Conservation (phyloP, 2,888 invertebrate genomes). For the Heliconius sara region DNA sequence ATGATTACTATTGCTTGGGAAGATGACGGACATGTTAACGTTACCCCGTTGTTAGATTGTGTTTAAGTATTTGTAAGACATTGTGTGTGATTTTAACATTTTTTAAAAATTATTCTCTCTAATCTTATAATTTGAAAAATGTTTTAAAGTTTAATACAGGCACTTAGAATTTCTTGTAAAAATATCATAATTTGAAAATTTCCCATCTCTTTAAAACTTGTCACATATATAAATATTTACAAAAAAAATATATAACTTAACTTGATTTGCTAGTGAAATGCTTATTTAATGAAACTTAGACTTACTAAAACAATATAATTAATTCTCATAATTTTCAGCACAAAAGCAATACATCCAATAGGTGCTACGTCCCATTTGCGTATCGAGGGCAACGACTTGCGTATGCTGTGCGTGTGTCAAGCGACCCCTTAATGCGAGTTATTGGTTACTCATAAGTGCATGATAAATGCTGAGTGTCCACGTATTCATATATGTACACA, state of each 20-base stretch:
- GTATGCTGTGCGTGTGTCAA: conserved; percentile 77
- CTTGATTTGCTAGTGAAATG: background rate
- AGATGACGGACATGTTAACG: conserved; percentile 57
- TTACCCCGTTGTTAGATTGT: conserved; percentile 71
- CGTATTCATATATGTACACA: conserved; percentile 8
- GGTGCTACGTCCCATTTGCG: conserved; percentile 66
- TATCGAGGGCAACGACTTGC: conserved; percentile 78
- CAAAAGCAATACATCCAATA: conserved; percentile 44
- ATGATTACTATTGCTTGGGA: conserved; percentile 70
- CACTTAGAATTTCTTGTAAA: no score
- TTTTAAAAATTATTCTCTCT: conserved; percentile 21
- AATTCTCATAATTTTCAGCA: background rate
- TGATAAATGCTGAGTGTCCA: conserved; percentile 43
- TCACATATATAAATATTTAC: background rate
- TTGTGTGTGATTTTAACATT: conserved; percentile 38
- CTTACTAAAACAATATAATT: background rate
- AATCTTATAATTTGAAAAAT: background rate
- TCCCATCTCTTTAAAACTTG: background rate
- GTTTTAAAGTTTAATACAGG: background rate
- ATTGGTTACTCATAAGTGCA: conserved; percentile 80
- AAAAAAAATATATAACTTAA: background rate
- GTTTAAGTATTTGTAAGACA: conserved; percentile 36
- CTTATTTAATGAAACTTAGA: background rate
- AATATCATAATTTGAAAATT: background rate
- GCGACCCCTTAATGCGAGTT: conserved; percentile 80